phyloP scores from a whole-genome alignment of 2,113 vertebrate species.

The Lutjanus erythropterus region DNA sequence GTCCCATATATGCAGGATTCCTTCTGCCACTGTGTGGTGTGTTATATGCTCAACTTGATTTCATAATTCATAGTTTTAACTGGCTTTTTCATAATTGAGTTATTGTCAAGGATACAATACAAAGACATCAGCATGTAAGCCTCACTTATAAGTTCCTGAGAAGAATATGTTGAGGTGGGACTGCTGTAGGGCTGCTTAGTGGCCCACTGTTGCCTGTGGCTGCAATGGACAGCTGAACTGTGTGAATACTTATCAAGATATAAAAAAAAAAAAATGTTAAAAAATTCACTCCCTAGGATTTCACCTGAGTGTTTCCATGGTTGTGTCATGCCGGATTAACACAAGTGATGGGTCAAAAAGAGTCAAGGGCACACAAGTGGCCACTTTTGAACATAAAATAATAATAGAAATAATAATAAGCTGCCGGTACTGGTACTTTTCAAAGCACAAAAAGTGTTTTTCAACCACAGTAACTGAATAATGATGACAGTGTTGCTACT shows the following conservation, averaged over 20 bases:
- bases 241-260: neutral
- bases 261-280: neutral
- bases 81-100: conserved; percentile 43
- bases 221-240: neutral
- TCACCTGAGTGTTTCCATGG: neutral
- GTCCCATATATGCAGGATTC: conserved; percentile 16
- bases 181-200: neutral
- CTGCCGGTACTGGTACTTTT: neutral
- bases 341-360: neutral
- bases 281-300: neutral
- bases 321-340: neutral
- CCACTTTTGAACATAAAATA: conserved; percentile 19
- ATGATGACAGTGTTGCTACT: neutral
- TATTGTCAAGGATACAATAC: conserved; percentile 16
- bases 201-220: neutral
- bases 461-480: neutral
- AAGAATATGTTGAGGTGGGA: neutral
- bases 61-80: conserved; percentile 54
- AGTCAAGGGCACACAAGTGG: conserved; percentile 1
- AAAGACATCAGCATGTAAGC: neutral
- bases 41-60: conserved; percentile 30
- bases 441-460: neutral
- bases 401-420: neutral
- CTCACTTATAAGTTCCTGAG: neutral
- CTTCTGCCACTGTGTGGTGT: conserved; percentile 11